A percentile compares a stretch with the other conserved stretches of the same genome.
Evolutionary conservation across 2,797 vertebrate species (phyloP).

Genomic region (Pelodytes ibericus): DNA sequence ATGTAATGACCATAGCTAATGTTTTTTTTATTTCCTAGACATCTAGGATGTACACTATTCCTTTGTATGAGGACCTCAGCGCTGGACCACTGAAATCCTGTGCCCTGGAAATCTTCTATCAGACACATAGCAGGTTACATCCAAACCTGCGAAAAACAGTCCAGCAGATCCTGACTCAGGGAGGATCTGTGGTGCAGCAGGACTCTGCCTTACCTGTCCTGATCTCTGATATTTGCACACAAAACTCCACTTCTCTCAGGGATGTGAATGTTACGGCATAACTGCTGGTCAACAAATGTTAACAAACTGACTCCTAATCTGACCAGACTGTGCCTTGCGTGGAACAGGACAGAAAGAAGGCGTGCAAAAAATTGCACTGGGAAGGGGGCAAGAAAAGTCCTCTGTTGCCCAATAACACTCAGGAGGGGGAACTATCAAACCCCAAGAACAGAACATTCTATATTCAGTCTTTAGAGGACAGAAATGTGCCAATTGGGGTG

Average conservation of each 20-base stretch:
- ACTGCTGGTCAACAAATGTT: slow-evolving; percentile 33
- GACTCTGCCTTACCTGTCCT: slow-evolving; percentile 51
- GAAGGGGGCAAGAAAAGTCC: neutral
- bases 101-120: slow-evolving; percentile 91
- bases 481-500: slow-evolving; percentile 18
- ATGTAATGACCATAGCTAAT: neutral
- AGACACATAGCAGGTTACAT: slow-evolving; percentile 90
- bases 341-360: slow-evolving; percentile 6
- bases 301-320: slow-evolving; percentile 14
- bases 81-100: slow-evolving; percentile 89
- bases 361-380: slow-evolving; percentile 16
- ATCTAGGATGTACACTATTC: slow-evolving; percentile 97
- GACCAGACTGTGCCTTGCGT: slow-evolving; percentile 62
- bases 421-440: slow-evolving; percentile 13
- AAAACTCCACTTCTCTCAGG: slow-evolving; percentile 80
- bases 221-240: slow-evolving; percentile 69
- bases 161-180: slow-evolving; percentile 91
- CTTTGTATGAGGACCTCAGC: slow-evolving; percentile 94
- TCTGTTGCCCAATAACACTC: slow-evolving; percentile 4
- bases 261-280: slow-evolving; percentile 93
- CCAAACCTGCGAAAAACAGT: slow-evolving; percentile 90
- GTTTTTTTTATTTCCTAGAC: slow-evolving; percentile 73
- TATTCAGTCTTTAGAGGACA: neutral
- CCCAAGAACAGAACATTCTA: slow-evolving; percentile 21
- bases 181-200: slow-evolving; percentile 66